Conservation (phyloP, 2,888 invertebrate species). For the Strigamia maritima region DNA sequence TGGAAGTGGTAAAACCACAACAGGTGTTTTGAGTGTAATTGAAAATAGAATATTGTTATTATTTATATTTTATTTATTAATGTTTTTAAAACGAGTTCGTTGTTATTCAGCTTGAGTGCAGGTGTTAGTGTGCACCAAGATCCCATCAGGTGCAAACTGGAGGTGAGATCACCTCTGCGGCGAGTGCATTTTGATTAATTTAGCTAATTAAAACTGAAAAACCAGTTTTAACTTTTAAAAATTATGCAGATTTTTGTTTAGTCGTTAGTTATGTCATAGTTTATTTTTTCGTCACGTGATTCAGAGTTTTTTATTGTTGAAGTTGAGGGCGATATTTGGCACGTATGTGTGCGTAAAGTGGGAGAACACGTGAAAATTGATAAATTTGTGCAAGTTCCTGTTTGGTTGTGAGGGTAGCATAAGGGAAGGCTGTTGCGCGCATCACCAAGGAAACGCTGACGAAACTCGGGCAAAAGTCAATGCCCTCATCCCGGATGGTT, state of each 20-base stretch:
- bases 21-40: not conserved
- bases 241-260: no score
- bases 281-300: not conserved
- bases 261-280: not conserved
- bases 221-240: no score
- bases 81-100: not conserved
- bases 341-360: not conserved
- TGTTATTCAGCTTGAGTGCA: not conserved
- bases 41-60: not conserved
- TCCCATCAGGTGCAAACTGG: no score
- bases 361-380: not conserved
- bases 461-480: conserved; percentile 35
- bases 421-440: not conserved
- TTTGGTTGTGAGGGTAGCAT: not conserved
- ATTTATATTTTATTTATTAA: not conserved
- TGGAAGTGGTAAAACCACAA: not conserved
- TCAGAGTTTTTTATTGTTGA: no score
- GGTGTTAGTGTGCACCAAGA: no score
- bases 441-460: conserved; percentile 14
- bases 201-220: not conserved
- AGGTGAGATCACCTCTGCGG: no score
- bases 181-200: not conserved
- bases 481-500: conserved; percentile 12
- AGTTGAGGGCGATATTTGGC: no score
- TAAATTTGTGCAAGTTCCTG: not conserved